Evolutionary conservation across 2,113 vertebrate genomes (phyloP).

Genomic region (Stegastes partitus): DNA sequence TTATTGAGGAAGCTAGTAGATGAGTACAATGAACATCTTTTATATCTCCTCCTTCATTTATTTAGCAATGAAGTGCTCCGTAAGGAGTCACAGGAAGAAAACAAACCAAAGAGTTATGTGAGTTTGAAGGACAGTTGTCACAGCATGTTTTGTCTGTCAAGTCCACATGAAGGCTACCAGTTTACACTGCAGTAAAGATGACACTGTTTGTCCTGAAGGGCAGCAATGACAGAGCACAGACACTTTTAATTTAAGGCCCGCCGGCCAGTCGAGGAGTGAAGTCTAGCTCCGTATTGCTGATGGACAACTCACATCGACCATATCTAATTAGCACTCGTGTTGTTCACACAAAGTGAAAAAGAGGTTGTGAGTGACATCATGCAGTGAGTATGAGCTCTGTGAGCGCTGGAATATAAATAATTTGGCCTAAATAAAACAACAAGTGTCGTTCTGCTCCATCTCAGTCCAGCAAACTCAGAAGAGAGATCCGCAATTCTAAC

Average conservation of each 20-base stretch:
- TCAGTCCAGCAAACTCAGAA: background rate
- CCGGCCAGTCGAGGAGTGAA: conserved; percentile 32
- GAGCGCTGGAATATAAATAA: conserved; percentile 13
- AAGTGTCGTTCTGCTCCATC: background rate
- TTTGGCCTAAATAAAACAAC: conserved; percentile 10
- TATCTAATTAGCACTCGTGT: conserved; percentile 28
- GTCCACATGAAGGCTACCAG: conserved; percentile 36
- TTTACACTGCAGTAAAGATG: conserved; percentile 39
- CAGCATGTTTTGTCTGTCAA: conserved; percentile 36
- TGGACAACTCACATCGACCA: conserved; percentile 5
- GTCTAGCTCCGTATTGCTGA: conserved; percentile 8
- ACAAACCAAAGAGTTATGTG: conserved; percentile 3
- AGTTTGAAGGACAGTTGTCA: conserved; percentile 47
- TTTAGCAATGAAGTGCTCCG: background rate
- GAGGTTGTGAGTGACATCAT: background rate
- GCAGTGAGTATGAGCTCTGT: background rate
- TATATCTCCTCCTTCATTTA: too few species aligned
- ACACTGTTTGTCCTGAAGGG: conserved; percentile 36
- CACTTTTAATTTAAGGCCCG: conserved; percentile 57
- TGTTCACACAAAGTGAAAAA: background rate
- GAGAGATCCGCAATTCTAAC: conserved; percentile 11
- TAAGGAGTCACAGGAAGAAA: background rate
- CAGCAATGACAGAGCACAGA: conserved; percentile 59
- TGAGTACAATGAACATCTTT: background rate
- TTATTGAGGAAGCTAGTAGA: too few species aligned